These are phyloP conservation scores for Heliconius himera DNA, from an alignment of 1,140 invertebrate genomes.

Conservation along the genomic window DNA sequence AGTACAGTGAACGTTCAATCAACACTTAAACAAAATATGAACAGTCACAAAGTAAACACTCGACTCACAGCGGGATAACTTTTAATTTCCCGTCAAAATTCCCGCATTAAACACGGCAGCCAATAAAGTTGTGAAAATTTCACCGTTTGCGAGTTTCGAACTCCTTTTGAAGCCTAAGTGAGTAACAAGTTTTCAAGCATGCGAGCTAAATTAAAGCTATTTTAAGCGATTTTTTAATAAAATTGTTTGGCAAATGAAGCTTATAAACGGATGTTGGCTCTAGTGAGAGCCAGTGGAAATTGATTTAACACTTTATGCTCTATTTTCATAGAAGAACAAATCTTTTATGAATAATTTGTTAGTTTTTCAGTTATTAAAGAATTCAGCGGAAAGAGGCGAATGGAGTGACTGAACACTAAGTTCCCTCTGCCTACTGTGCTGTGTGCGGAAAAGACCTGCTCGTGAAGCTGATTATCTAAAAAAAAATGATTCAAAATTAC, in stretches of 20 bases:
- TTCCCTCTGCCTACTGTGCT: too few relatives aligned
- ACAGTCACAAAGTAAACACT: conserved; percentile 3
- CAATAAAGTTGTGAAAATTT: conserved; percentile 9
- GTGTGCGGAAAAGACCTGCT: too few relatives aligned
- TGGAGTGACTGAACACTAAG: too few relatives aligned
- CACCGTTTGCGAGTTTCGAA: not conserved
- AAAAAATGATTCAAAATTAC: too few relatives aligned
- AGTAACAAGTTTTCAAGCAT: conserved; percentile 28
- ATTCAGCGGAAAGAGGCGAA: too few relatives aligned
- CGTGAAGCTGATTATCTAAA: too few relatives aligned
- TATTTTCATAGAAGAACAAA: too few relatives aligned
- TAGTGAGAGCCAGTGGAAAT: not conserved
- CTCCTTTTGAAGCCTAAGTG: conserved; percentile 2
- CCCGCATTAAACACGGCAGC: not conserved
- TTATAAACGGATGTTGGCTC: not conserved
- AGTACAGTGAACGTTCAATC: not conserved
- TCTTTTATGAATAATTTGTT: too few relatives aligned
- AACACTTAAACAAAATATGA: conserved; percentile 1
- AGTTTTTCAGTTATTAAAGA: too few relatives aligned
- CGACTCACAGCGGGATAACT: not conserved
- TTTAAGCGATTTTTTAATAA: not conserved
- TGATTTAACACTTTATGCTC: not conserved
- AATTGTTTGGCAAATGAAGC: not conserved
- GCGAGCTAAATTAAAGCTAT: conserved; percentile 24
- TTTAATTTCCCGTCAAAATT: conserved; percentile 7